These are phyloP conservation scores for Acleris holmiana DNA, from an alignment of 2,888 invertebrate species.

Conservation along the genomic window DNA sequence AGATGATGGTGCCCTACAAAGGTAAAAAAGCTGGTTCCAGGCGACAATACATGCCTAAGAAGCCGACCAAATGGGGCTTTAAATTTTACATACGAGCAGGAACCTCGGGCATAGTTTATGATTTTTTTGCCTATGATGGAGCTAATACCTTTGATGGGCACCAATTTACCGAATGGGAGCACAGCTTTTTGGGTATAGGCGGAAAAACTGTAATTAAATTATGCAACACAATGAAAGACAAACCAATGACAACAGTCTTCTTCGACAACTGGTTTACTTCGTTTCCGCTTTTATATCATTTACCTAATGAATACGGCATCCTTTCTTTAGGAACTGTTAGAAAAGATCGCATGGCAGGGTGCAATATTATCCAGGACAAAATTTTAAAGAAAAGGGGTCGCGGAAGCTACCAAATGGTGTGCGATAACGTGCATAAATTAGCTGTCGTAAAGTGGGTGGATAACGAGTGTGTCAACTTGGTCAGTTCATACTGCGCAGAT, in stretches of 20 bases:
- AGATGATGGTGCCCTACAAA: slow-evolving; percentile 40
- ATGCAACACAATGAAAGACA: slow-evolving; percentile 34
- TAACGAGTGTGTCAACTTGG: slow-evolving; percentile 22
- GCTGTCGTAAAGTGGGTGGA: slow-evolving; percentile 31
- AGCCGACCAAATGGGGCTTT: slow-evolving; percentile 17
- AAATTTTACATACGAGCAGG: no score
- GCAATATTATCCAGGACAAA: slow-evolving; percentile 25
- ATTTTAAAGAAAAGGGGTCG: slow-evolving; percentile 28
- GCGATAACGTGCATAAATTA: slow-evolving; percentile 29
- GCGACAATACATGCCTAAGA: slow-evolving; percentile 36
- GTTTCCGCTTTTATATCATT: slow-evolving; percentile 5
- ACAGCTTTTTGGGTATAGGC: background rate
- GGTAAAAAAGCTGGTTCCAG: slow-evolving; percentile 38
- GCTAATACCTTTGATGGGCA: no score
- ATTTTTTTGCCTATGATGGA: no score
- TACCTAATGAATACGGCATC: slow-evolving; percentile 12
- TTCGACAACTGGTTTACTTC: slow-evolving; percentile 25
- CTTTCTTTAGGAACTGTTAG: background rate
- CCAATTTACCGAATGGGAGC: no score
- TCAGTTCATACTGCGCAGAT: slow-evolving; percentile 26
- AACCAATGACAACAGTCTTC: slow-evolving; percentile 36
- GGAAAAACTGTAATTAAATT: slow-evolving; percentile 34
- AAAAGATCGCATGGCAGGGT: slow-evolving; percentile 8
- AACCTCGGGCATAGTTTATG: no score
- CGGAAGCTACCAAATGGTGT: slow-evolving; percentile 30